These are phyloP conservation scores for Gandaritis pyraliata DNA, from an alignment of 2,888 invertebrate species.

Conservation along the genomic window DNA sequence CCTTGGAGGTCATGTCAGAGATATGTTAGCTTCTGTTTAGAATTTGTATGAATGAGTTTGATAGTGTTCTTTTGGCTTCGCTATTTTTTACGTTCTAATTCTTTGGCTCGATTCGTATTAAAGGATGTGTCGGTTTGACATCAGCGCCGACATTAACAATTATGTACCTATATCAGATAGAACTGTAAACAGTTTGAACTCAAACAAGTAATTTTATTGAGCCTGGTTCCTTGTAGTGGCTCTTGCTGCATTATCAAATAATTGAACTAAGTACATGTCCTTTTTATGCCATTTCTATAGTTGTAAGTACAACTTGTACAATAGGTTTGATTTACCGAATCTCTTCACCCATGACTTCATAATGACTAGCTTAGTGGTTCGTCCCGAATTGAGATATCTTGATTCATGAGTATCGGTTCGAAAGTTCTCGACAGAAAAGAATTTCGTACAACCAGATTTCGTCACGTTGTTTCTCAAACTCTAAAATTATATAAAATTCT, in stretches of 20 bases:
- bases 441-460: no score
- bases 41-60: slow-evolving; percentile 59
- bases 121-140: slow-evolving; percentile 2
- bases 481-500: no score
- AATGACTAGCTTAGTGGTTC: no score
- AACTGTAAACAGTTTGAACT: slow-evolving; percentile 12
- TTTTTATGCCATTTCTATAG: no score
- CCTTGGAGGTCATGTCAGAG: slow-evolving; percentile 65
- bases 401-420: no score
- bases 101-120: slow-evolving; percentile 1
- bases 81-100: slow-evolving; percentile 15
- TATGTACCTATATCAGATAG: slow-evolving; percentile 3
- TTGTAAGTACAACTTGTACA: no score
- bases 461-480: no score
- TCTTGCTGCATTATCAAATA: background rate
- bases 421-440: no score
- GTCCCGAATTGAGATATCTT: no score
- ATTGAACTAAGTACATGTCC: background rate
- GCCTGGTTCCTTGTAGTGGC: background rate
- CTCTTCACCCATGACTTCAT: no score
- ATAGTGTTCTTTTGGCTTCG: slow-evolving; percentile 32
- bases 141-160: slow-evolving; percentile 3
- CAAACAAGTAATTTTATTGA: slow-evolving; percentile 5
- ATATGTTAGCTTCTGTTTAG: slow-evolving; percentile 49
- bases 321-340: no score